Evolutionary conservation across 2,888 invertebrate genomes (phyloP).

Genomic region (Brenthis ino): DNA sequence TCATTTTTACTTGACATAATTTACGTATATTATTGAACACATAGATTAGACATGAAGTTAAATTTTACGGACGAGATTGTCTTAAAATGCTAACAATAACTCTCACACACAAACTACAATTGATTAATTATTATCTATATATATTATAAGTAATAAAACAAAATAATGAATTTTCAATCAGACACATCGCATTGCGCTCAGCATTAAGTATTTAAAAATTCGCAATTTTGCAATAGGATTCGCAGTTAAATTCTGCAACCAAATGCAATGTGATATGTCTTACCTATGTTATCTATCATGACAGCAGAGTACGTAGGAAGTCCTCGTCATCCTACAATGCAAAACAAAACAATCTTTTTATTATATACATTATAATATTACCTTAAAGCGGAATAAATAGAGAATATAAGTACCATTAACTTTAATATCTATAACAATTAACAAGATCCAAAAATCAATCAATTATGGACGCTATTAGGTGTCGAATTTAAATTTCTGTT

Average conservation of each 20-base stretch:
- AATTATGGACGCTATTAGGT: neutral
- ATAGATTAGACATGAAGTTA: too few relatives aligned
- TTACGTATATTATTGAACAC: too few relatives aligned
- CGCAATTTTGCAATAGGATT: conserved; percentile 41
- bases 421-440: conserved; percentile 6
- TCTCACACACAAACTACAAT: neutral
- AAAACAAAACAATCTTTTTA: conserved; percentile 7
- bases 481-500: conserved; percentile 44
- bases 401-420: neutral
- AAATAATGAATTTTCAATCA: conserved; percentile 13
- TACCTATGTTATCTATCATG: conserved; percentile 37
- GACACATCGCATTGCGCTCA: conserved; percentile 53
- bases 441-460: neutral
- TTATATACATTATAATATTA: neutral
- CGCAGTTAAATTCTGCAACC: conserved; percentile 35
- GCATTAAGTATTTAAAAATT: conserved; percentile 40
- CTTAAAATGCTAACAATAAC: too few relatives aligned
- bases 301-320: conserved; percentile 3
- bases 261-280: conserved; percentile 55
- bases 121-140: neutral
- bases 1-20: too few relatives aligned
- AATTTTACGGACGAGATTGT: too few relatives aligned
- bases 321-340: conserved; percentile 38
- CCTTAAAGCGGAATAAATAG: conserved; percentile 3
- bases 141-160: conserved; percentile 3